Base-by-base conservation (phyloP, 2,888 invertebrate genomes). In the Habroteleia sp. region DNA sequence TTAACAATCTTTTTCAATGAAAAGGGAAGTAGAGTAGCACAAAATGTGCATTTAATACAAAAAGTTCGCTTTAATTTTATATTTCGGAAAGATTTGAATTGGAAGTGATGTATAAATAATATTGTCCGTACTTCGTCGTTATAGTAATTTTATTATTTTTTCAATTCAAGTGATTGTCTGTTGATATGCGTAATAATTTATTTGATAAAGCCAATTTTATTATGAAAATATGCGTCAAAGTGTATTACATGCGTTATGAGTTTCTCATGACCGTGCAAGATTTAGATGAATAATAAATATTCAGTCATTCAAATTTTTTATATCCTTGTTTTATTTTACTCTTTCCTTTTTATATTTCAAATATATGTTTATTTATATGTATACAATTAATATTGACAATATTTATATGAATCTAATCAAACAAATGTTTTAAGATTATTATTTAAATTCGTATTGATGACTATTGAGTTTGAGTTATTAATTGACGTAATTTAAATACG, bases 141-240 rank as follows among this genome's bases (percentile, higher is more conserved):
- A 20, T 29, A 6, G 42, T 58, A 31, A 23, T 50, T 17, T n/a
- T n/a, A n/a, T n/a, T n/a, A 50, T 50, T 81, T 82, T 80, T 79
- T 78, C 77, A 80, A 76, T 81, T 79, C 81, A 80, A 82, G 77
- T 76, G 83, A 82, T 84, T 83, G 82, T 83, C 83, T 83, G 83
- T 84, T 83, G 79, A 81, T 80, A 82, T 79, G 80, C 81, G 79
- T 77, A 81, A 80, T 79, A 81, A 83, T 82, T 83, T 83, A 83
- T 83, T 76, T 76, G 54, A 72, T 73, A 73, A 76, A 74, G 54
- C 52, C 63, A 66, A 71, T 74, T 77, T 75, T 75, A 71, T 66
- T 69, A 75, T 72, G 50, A 56, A 74, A 54, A 37, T 35, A 63
- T 72, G 68, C 66, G 68, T 72, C 63, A 69, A 77, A 65, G 54